Evolutionary conservation across 2,888 invertebrate species (phyloP).

Genomic region (Lasioglossum zephyrum): DNA sequence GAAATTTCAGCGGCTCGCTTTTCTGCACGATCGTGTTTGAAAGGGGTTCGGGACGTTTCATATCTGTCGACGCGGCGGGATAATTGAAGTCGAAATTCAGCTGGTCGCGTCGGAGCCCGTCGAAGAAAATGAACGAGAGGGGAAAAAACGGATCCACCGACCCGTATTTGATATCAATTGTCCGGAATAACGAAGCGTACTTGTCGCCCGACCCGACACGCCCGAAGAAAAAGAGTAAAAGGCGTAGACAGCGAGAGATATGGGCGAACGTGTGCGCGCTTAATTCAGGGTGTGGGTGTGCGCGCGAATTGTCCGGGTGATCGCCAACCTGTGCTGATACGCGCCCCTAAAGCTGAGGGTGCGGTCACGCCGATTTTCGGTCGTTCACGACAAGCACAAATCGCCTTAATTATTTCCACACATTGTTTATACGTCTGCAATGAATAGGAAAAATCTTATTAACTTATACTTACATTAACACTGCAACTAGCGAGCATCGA

Average conservation of each 20-base stretch:
- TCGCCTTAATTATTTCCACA: neutral
- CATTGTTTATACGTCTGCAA: too few relatives aligned
- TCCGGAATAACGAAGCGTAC: constrained; percentile 41
- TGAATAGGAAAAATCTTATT: too few relatives aligned
- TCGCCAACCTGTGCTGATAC: neutral
- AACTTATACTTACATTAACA: too few relatives aligned
- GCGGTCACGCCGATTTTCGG: neutral
- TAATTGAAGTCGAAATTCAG: constrained; percentile 40
- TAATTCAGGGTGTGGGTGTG: neutral
- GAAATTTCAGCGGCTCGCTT: constrained; percentile 1
- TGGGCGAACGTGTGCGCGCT: neutral
- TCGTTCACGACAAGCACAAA: too few relatives aligned
- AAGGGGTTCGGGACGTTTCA: constrained; percentile 14
- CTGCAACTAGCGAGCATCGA: too few relatives aligned
- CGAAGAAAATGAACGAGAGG: constrained; percentile 8
- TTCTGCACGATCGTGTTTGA: neutral
- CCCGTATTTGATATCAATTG: constrained; percentile 41
- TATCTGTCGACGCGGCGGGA: constrained; percentile 16
- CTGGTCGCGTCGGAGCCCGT: neutral
- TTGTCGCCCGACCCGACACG: constrained; percentile 25
- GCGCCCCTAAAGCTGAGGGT: neutral
- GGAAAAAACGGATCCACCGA: constrained; percentile 8
- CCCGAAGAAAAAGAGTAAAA: constrained; percentile 17
- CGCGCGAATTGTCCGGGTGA: neutral
- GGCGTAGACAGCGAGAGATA: neutral